Conservation (phyloP, 2,888 invertebrate species). For the Augochlorella aurata region DNA sequence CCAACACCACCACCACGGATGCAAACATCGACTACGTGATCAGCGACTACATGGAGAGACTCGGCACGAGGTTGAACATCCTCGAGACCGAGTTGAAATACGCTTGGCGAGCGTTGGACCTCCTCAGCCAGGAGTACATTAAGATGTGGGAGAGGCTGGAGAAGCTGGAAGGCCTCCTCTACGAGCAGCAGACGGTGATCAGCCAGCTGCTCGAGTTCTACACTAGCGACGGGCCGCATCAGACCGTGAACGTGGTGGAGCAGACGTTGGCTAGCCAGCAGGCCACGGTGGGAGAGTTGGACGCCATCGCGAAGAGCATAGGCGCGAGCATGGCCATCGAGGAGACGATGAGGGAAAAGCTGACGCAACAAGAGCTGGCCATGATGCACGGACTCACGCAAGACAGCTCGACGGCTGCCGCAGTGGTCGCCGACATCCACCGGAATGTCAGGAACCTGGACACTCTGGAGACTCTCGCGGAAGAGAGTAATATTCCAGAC, state of each 20-base stretch:
- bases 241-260: slow-evolving; percentile 69
- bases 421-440: slow-evolving; percentile 75
- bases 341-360: slow-evolving; percentile 78
- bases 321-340: slow-evolving; percentile 77
- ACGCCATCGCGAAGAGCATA: slow-evolving; percentile 79
- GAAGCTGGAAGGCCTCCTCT: slow-evolving; percentile 92
- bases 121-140: slow-evolving; percentile 95
- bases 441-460: slow-evolving; percentile 77
- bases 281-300: slow-evolving; percentile 76
- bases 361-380: slow-evolving; percentile 77
- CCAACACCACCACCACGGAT: slow-evolving; percentile 50
- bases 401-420: slow-evolving; percentile 70
- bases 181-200: slow-evolving; percentile 95
- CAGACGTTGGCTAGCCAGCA: slow-evolving; percentile 72
- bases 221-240: slow-evolving; percentile 84
- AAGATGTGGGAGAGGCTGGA: slow-evolving; percentile 97
- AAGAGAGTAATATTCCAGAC: slow-evolving; percentile 87
- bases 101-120: slow-evolving; percentile 95
- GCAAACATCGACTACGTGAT: slow-evolving; percentile 87
- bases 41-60: slow-evolving; percentile 95
- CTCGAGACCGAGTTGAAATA: slow-evolving; percentile 95
- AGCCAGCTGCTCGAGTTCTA: slow-evolving; percentile 92
- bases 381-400: slow-evolving; percentile 76
- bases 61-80: slow-evolving; percentile 92
- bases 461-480: slow-evolving; percentile 77